These are phyloP conservation scores for Petrosia ficiformis DNA, from an alignment of 37 sponge, comb jelly and placozoan species.

Conservation along the genomic window DNA sequence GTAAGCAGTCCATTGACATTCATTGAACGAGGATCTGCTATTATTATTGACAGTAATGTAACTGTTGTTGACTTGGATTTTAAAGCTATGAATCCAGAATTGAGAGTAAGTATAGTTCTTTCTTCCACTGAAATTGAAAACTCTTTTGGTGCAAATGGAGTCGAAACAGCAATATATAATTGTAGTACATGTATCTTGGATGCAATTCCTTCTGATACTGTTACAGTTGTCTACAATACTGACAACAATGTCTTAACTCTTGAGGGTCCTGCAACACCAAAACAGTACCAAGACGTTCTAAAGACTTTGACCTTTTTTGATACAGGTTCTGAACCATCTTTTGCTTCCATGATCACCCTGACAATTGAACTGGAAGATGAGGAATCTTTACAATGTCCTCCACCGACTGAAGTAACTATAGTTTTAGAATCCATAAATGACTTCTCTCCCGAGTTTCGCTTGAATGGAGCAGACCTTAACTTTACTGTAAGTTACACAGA, in stretches of 20 bases:
- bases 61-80: conserved; percentile 45
- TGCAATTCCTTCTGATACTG: background rate
- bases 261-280: conserved; percentile 41
- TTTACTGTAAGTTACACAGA: conserved; percentile 43
- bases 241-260: conserved; percentile 31
- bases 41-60: conserved; percentile 4
- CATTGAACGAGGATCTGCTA: conserved; percentile 27
- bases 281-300: conserved; percentile 33
- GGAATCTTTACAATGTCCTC: background rate
- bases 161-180: too few species aligned
- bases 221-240: background rate
- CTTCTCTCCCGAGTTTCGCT: conserved; percentile 33
- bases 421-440: conserved; percentile 65
- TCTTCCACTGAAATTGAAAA: too few species aligned
- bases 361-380: conserved; percentile 28
- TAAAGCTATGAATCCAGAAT: conserved; percentile 1
- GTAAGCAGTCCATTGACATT: conserved; percentile 30
- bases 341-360: conserved; percentile 16
- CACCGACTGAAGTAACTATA: conserved; percentile 27
- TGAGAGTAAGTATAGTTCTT: conserved; percentile 12
- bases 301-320: conserved; percentile 42
- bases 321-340: conserved; percentile 39
- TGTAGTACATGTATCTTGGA: conserved; percentile 27
- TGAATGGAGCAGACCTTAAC: conserved; percentile 30
- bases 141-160: too few species aligned